phyloP scores from a whole-genome alignment of 2,888 invertebrate species.

The Prostheceraeus crozeri region DNA sequence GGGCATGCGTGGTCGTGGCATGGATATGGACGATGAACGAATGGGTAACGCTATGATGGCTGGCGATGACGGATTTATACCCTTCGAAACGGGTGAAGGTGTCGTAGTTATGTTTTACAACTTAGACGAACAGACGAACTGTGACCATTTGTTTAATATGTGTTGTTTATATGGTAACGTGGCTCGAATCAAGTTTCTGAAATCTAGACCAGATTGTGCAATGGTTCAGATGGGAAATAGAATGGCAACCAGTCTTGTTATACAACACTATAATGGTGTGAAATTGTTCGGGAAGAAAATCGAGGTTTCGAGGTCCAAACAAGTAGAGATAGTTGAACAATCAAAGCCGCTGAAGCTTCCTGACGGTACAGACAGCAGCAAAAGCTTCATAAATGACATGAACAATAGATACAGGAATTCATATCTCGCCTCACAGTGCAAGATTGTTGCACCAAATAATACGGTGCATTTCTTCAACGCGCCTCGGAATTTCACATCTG shows the following conservation, averaged over 20 bases:
- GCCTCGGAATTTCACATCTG: slow-evolving; percentile 16
- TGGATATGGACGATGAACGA: no score
- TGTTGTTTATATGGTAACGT: slow-evolving; percentile 37
- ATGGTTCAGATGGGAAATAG: slow-evolving; percentile 37
- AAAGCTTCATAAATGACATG: slow-evolving; percentile 32
- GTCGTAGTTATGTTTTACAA: slow-evolving; percentile 29
- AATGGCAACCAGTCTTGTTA: slow-evolving; percentile 2
- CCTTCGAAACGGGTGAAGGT: slow-evolving; percentile 14
- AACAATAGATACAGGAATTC: slow-evolving; percentile 36
- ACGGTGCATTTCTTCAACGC: slow-evolving; percentile 37
- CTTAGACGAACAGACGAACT: slow-evolving; percentile 32
- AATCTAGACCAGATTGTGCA: slow-evolving; percentile 32
- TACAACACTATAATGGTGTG: slow-evolving; percentile 22
- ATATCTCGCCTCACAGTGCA: slow-evolving; percentile 21
- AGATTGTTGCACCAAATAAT: slow-evolving; percentile 31
- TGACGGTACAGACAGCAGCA: slow-evolving; percentile 30
- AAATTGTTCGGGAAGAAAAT: slow-evolving; percentile 30
- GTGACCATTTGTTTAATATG: slow-evolving; percentile 35
- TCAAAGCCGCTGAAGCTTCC: slow-evolving; percentile 9
- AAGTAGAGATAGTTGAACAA: slow-evolving; percentile 20
- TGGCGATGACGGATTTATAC: neutral
- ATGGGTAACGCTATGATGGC: no score
- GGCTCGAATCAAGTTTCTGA: slow-evolving; percentile 35
- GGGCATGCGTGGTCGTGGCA: no score
- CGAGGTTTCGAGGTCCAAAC: slow-evolving; percentile 21